Evolutionary conservation across 2,797 vertebrate species (phyloP), one percentile per base, ranked within the genome.

Genomic region (Lagocephalus sceleratus): DNA sequence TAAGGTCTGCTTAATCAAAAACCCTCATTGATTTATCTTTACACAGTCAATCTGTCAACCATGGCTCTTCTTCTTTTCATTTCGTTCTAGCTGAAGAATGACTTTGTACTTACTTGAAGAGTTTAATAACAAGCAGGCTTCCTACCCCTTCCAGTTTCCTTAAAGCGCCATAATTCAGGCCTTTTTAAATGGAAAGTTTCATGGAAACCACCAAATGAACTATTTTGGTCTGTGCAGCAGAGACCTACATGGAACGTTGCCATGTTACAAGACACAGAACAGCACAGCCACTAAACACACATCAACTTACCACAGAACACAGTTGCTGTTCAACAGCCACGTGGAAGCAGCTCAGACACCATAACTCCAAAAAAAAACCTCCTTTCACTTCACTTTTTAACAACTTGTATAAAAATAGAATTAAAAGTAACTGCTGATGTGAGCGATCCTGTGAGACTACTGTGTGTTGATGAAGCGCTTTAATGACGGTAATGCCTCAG

Each of bases 121-220:
- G 11, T 14, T 35, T 63, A 35, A 20, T 40, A 57, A 49, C 51
- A 74, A 80, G 63, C 66, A 77, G 50, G 54, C 47, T 49, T 26
- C 55, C 52, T 60, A 35, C 57, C 60, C 47, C 47, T 29, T 2
- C 57, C 69, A 54, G 40, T 17, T 62, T 44, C 74, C 66, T 64
- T 26, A 8, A 68, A 76, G 54, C 46, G 60, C 53, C 51, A 46
- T 69, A 46, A 65, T 63, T 71, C 61, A 57, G 68, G 63, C 62
- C 43, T 59, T 44, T 81, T 69, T 65, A 63, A 74, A 75, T 82
- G 72, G 81, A 86, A 83, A 75, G 63, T 79, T 82, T 65, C 57
- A 50, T 68, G 48, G 53, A 81, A 81, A 74, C 58, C 64, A 56
- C 70, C 52, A 0, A 19, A 54, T 25, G n/a, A 75, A 72, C 69